Percentiles rank a stretch among this genome's conserved stretches.
phyloP scores from a whole-genome alignment of 2,888 invertebrate genomes.

The Polymixis lichenea region DNA sequence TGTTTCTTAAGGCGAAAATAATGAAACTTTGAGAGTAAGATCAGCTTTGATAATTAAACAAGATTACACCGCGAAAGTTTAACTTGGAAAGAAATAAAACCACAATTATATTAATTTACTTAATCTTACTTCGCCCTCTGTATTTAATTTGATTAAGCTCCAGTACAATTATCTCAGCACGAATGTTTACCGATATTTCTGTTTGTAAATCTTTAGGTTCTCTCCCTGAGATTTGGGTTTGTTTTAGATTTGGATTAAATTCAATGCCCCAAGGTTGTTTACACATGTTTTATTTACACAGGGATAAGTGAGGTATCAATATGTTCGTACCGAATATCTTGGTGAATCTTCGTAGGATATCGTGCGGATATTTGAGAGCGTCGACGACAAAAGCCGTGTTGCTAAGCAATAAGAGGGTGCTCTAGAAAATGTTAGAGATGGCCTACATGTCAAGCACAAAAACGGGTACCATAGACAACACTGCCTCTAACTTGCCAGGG shows the following conservation, averaged over 20 bases:
- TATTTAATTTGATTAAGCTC: slow-evolving; percentile 50
- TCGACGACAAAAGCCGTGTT: slow-evolving; percentile 7
- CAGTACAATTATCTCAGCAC: slow-evolving; percentile 41
- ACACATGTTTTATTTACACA: slow-evolving; percentile 26
- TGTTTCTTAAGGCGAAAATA: neutral
- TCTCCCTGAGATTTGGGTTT: slow-evolving; percentile 30
- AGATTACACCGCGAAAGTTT: neutral
- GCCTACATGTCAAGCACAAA: neutral
- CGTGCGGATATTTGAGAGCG: slow-evolving; percentile 28
- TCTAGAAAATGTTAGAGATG: neutral
- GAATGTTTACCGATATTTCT: slow-evolving; percentile 44
- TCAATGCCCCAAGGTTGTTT: slow-evolving; percentile 28
- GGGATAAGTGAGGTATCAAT: slow-evolving; percentile 25
- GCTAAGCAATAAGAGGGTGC: neutral
- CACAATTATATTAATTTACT: slow-evolving; percentile 13
- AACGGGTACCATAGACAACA: neutral
- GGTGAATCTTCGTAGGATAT: slow-evolving; percentile 5
- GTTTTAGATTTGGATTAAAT: slow-evolving; percentile 48
- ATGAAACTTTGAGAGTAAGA: neutral
- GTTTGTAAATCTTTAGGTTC: slow-evolving; percentile 40
- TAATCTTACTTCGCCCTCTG: neutral
- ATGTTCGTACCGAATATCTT: slow-evolving; percentile 6
- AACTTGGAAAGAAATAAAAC: slow-evolving; percentile 6
- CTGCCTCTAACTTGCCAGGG: neutral
- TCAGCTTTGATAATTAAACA: neutral